Percentiles rank a stretch among this genome's conserved stretches.
Evolutionary conservation across 2,113 vertebrate species (phyloP).

Genomic region (Columbina picui): DNA sequence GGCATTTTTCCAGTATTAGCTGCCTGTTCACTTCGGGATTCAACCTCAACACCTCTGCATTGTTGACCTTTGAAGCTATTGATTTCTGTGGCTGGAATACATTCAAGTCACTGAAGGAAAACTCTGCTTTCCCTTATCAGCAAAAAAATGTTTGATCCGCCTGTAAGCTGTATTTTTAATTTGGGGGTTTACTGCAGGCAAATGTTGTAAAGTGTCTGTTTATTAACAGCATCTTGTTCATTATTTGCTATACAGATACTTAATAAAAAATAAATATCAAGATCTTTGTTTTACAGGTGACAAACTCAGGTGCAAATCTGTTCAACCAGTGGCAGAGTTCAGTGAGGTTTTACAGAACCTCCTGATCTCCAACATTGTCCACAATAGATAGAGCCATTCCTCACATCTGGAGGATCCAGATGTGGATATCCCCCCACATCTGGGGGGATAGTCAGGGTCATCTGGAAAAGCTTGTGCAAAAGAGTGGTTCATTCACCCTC

Average conservation of each 20-base stretch:
- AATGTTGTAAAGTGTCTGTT: neutral
- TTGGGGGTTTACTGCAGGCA: neutral
- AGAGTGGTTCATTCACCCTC: neutral
- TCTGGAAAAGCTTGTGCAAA: constrained; percentile 1
- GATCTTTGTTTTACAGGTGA: neutral
- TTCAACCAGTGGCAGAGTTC: neutral
- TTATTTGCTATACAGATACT: neutral
- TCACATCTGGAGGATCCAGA: neutral
- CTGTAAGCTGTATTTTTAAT: neutral
- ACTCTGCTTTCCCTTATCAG: neutral
- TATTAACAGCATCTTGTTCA: neutral
- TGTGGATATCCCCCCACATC: too few species aligned
- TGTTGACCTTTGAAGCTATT: constrained; percentile 44
- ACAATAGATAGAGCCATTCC: neutral
- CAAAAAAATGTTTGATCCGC: neutral
- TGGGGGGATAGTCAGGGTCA: neutral
- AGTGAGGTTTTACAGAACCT: neutral
- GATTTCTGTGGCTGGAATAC: constrained; percentile 37
- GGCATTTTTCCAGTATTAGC: constrained; percentile 38
- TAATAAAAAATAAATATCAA: neutral
- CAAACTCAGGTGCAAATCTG: neutral
- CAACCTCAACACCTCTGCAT: neutral
- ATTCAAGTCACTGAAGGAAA: neutral
- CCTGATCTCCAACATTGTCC: neutral
- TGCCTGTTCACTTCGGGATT: constrained; percentile 6